phyloP scores from a whole-genome alignment of 2,888 invertebrate genomes.

The Clitarchus hookeri region DNA sequence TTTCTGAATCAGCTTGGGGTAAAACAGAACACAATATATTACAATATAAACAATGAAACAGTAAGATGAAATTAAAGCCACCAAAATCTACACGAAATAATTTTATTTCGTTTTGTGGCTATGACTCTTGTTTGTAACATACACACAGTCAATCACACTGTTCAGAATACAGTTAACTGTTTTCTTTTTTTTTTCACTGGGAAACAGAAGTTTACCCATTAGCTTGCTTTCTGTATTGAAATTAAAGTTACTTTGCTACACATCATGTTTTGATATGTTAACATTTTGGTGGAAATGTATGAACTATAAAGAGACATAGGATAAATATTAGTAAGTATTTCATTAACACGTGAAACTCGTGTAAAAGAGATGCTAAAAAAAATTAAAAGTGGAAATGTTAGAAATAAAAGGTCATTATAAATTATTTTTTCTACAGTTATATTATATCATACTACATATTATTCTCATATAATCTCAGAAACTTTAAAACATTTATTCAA shows the following conservation, averaged over 20 bases:
- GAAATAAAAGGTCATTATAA: background rate
- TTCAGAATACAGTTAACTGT: background rate
- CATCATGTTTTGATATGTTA: background rate
- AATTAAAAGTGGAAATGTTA: no score
- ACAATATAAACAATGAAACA: conserved; percentile 24
- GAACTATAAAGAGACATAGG: background rate
- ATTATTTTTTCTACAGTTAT: background rate
- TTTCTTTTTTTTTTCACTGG: background rate
- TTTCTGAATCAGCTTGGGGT: conserved; percentile 36
- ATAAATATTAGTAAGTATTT: background rate
- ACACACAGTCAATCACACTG: background rate
- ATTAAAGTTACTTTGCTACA: background rate
- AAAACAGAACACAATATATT: conserved; percentile 30
- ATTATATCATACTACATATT: background rate
- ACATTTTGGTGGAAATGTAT: background rate
- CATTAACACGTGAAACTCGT: no score
- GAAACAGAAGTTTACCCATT: background rate
- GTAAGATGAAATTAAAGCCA: background rate
- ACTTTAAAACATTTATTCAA: background rate
- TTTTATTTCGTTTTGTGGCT: background rate
- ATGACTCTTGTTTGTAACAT: background rate
- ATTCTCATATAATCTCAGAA: background rate
- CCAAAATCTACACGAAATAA: background rate
- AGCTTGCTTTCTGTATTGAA: background rate
- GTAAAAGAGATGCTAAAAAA: no score